phyloP scores from a whole-genome alignment of 2,888 invertebrate genomes.

The Parasteatoda lunata region DNA sequence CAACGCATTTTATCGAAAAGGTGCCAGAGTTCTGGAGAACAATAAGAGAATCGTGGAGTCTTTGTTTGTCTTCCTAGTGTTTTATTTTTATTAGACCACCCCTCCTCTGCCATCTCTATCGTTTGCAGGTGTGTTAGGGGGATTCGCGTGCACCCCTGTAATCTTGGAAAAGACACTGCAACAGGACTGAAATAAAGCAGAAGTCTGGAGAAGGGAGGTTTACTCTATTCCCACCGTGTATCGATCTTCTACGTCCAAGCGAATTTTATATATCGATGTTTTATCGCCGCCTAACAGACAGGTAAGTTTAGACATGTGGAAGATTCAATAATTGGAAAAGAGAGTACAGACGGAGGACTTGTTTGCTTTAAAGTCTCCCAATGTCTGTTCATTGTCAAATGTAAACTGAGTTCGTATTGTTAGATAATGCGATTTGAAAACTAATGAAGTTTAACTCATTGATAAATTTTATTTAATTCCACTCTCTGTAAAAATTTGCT shows the following conservation, averaged over 20 bases:
- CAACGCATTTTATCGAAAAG: constrained; percentile 44
- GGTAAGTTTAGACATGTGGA: constrained; percentile 30
- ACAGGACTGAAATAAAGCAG: constrained; percentile 34
- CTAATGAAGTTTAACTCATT: too few relatives aligned
- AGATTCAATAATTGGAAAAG: constrained; percentile 37
- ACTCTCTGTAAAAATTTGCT: too few relatives aligned
- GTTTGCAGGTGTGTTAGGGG: constrained; percentile 20
- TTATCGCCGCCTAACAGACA: constrained; percentile 37
- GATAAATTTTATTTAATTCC: too few relatives aligned
- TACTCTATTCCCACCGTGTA: constrained; percentile 18
- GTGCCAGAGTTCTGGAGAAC: constrained; percentile 54
- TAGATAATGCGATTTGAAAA: neutral
- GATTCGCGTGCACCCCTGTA: constrained; percentile 23
- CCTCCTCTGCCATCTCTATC: neutral
- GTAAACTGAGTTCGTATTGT: neutral
- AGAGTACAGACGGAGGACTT: neutral
- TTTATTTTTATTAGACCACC: constrained; percentile 37
- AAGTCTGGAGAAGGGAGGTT: constrained; percentile 23
- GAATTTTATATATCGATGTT: constrained; percentile 45
- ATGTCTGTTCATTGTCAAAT: neutral
- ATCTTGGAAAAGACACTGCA: constrained; percentile 46
- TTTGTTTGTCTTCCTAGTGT: constrained; percentile 38
- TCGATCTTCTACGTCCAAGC: constrained; percentile 24
- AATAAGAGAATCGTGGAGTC: constrained; percentile 50
- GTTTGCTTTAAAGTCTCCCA: neutral